These are phyloP conservation scores for Darevskia nairensis DNA, from an alignment of 2,797 vertebrate species.

Conservation along the genomic window DNA sequence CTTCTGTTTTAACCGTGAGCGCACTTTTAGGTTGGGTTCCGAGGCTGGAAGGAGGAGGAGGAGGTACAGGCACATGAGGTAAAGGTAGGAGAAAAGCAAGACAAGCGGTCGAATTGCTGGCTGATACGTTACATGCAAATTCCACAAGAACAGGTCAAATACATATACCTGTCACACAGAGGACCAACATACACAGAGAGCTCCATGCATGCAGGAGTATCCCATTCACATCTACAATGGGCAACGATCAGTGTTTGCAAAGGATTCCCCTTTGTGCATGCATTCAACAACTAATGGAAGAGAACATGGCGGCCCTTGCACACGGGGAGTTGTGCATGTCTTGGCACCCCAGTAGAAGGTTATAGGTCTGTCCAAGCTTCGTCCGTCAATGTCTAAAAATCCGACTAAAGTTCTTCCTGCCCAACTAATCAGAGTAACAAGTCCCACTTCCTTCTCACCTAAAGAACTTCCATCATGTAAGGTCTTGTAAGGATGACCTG, in stretches of 20 bases:
- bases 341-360: background rate
- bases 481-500: background rate
- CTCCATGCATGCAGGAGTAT: background rate
- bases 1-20: slow-evolving; percentile 94
- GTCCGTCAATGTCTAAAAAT: background rate
- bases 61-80: background rate
- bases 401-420: background rate
- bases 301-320: background rate
- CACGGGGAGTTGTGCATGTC: background rate
- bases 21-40: slow-evolving; percentile 90
- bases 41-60: slow-evolving; percentile 78
- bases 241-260: background rate
- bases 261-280: background rate
- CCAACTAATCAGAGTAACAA: background rate
- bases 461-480: background rate
- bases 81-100: background rate
- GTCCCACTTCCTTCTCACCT: background rate
- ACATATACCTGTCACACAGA: background rate
- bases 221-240: background rate
- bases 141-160: background rate
- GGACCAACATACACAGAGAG: background rate
- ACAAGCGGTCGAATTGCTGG: no score
- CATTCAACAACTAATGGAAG: background rate
- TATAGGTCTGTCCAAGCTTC: background rate
- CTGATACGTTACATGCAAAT: background rate